These are phyloP conservation scores for Heloderma charlesbogerti DNA, from an alignment of 2,113 vertebrate genomes.

Conservation along the genomic window DNA sequence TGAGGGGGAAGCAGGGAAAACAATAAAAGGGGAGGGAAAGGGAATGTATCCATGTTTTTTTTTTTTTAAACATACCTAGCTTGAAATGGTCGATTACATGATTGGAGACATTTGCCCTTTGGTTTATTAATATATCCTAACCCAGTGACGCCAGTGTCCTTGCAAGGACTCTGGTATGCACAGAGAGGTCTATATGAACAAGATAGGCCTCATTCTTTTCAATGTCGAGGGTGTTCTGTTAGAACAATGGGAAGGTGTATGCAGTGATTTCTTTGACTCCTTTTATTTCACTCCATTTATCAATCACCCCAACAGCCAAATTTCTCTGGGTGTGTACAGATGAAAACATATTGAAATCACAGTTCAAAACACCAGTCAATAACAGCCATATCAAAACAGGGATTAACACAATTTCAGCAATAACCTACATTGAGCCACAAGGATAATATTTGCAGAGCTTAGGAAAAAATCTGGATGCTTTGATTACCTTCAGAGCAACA, in stretches of 20 bases:
- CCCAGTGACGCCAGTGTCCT: no score
- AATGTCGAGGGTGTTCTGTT: not conserved
- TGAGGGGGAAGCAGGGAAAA: not conserved
- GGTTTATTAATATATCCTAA: not conserved
- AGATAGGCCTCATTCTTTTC: not conserved
- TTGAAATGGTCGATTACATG: not conserved
- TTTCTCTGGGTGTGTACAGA: not conserved
- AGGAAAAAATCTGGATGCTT: not conserved
- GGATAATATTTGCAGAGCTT: not conserved
- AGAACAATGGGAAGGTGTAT: not conserved
- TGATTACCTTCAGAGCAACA: not conserved
- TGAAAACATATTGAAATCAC: not conserved
- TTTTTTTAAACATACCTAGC: not conserved
- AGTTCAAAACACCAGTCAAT: not conserved
- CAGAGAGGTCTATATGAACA: not conserved
- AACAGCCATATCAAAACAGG: not conserved
- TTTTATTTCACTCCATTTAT: no score
- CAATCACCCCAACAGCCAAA: not conserved
- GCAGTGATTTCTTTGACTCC: not conserved
- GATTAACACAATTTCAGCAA: not conserved
- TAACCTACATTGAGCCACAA: not conserved
- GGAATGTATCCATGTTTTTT: not conserved
- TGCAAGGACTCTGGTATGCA: not conserved
- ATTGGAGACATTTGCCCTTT: not conserved
- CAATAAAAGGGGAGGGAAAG: not conserved